phyloP scores from a whole-genome alignment of 1,140 invertebrate species.

The Heterodera schachtii region DNA sequence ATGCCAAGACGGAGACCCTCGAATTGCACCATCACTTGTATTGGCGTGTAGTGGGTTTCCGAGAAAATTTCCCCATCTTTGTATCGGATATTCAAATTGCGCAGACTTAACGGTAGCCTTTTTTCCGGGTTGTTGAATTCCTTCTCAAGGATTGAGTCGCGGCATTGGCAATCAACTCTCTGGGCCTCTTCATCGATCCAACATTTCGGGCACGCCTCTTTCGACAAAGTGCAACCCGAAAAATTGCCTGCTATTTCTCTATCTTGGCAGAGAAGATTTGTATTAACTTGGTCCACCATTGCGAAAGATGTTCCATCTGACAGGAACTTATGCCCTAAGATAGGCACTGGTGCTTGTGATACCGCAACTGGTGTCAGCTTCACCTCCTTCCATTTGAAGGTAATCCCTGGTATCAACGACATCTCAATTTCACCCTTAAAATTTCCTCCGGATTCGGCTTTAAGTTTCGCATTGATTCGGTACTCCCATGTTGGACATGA shows the following conservation, averaged over 20 bases:
- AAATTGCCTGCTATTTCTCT: background rate
- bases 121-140: background rate
- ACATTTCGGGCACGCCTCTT: background rate
- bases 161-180: background rate
- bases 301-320: background rate
- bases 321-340: background rate
- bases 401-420: background rate
- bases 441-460: background rate
- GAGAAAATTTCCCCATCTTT: background rate
- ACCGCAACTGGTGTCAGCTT: background rate
- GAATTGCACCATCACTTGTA: background rate
- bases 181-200: background rate
- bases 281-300: background rate
- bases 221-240: background rate
- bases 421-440: background rate
- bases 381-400: background rate
- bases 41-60: background rate
- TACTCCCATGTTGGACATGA: slow-evolving; percentile 11
- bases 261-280: background rate
- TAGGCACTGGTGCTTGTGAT: background rate
- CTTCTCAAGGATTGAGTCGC: background rate
- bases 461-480: background rate
- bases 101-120: background rate
- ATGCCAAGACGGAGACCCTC: background rate
- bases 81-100: background rate